Base-by-base conservation (phyloP, 1,140 invertebrate genomes). In the Trichonephila inaurata region DNA sequence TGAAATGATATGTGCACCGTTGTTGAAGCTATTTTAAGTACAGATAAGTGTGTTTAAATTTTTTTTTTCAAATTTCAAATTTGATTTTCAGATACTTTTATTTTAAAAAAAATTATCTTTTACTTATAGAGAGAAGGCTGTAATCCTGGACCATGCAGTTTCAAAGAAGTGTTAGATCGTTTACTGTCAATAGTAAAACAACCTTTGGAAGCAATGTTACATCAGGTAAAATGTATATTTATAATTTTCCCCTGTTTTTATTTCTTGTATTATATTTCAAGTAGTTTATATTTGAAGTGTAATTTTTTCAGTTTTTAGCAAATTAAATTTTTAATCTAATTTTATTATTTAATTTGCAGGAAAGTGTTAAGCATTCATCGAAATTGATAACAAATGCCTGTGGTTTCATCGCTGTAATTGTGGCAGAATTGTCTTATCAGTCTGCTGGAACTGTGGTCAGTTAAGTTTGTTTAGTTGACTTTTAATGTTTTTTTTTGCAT, bases 361-460 rank as follows among this genome's bases (percentile, higher is more conserved):
- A 97, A 94, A 96, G 96, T 91, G 96, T 96, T 19, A 95, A 96
- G 2, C 96, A 97, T 94, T 96, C 97, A 58, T 95, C 96, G 16
- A 96, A 97, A 94, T 96, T 99, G 0, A 97, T 98, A 0, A 97
- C 97, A 91, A 98, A 98, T 96, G 98, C 98, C 94, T 99, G 98
- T 95, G 97, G 98, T 95, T 96, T 99, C 33, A 95, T 99, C 69
- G 97, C 98, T 0, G 97, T 98, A 82, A 97, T 99, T 0, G 97
- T 99, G 51, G 98, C 98, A 7, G 99, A 99, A 96, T 96, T 99
- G 77, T 97, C 98, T 0, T 97, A 97, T 89, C 97, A 98, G 95
- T 97, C 97, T 7, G 95, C 95, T 88, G 96, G 94, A 85, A 94
- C 95, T 21, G 95, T 95, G 94, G 95, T 95, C 51, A 94, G 89